Evolutionary conservation across 1,140 invertebrate species (phyloP), one percentile per base, ranked within the genome.

Genomic region (Sinella curviseta): DNA sequence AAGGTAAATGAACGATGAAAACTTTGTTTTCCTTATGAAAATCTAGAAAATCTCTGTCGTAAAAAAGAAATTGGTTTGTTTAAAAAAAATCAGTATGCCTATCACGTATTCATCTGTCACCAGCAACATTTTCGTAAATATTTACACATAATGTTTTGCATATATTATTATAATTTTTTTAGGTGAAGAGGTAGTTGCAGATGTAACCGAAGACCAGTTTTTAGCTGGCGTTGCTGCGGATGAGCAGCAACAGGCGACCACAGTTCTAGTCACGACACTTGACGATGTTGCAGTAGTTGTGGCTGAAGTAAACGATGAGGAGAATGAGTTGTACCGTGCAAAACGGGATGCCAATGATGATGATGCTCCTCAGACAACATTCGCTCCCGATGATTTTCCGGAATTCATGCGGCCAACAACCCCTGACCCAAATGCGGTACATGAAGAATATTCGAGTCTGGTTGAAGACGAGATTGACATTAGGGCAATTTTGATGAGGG

Each of bases 321-420:
- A 70, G 12, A 70, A 70, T n/a, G 65, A 70, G 31, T 14, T 70
- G 8, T 33, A 17, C 8, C 26, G 65, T 12, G 65, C 30, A 8
- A 70, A 70, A 24, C 65, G 65, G 31, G 65, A 70, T 70, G 1
- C 31, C 4, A 60, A n/a, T 26, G n/a, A 26, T 60, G 55, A 26
- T 60, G 55, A 60, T 1, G 12, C 12, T 24, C 28, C 26, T 14
- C 3, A 8, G 28, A 70, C 30, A 2, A 30, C 65, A 8, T 24
- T 33, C 30, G 12, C 65, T 70, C 26, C 30, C 31, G 65, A 70
- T 70, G 65, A 70, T 33, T 70, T 70, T 33, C 4, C 30, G 1
- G 65, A 70, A 4, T 81, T 81, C 54, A 54, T 28, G 14, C 12
- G 76, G 16, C 80, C 80, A 26, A 76, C 67, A n/a, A 76, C 74